These are phyloP conservation scores for Pogonocherus hispidulus DNA, from an alignment of 2,888 invertebrate genomes.

Conservation along the genomic window DNA sequence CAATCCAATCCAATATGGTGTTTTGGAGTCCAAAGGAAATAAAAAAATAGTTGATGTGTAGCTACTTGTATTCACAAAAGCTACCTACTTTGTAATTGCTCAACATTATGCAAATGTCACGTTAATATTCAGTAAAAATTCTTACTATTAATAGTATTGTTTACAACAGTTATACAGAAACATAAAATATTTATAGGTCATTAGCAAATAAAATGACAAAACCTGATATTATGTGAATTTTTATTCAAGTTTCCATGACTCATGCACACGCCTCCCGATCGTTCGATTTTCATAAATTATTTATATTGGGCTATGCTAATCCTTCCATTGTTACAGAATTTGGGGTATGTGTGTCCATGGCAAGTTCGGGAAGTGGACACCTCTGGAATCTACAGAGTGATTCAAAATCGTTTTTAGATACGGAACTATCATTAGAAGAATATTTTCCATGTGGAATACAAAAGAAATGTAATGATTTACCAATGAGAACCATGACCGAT, in stretches of 20 bases:
- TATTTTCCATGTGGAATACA: too few species aligned
- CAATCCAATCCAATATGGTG: too few species aligned
- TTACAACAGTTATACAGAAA: neutral
- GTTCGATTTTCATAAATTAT: constrained; percentile 9
- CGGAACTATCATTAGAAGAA: too few species aligned
- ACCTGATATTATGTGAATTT: neutral
- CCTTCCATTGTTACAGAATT: neutral
- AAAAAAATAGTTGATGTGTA: neutral
- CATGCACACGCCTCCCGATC: neutral
- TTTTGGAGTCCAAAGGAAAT: neutral
- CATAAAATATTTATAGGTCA: neutral
- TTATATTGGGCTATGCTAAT: neutral
- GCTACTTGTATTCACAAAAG: constrained; percentile 1
- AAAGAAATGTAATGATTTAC: too few species aligned
- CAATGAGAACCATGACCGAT: too few species aligned
- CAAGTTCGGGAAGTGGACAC: too few species aligned
- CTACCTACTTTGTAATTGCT: constrained; percentile 18
- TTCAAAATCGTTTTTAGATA: too few species aligned
- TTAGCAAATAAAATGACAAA: neutral
- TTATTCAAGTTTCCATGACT: neutral
- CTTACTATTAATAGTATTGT: neutral
- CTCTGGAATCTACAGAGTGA: too few species aligned
- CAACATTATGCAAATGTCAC: constrained; percentile 21
- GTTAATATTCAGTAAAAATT: constrained; percentile 5
- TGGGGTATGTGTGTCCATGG: too few species aligned